Evolutionary conservation across 1,140 invertebrate species (phyloP).

Genomic region (Micrasema longulum): DNA sequence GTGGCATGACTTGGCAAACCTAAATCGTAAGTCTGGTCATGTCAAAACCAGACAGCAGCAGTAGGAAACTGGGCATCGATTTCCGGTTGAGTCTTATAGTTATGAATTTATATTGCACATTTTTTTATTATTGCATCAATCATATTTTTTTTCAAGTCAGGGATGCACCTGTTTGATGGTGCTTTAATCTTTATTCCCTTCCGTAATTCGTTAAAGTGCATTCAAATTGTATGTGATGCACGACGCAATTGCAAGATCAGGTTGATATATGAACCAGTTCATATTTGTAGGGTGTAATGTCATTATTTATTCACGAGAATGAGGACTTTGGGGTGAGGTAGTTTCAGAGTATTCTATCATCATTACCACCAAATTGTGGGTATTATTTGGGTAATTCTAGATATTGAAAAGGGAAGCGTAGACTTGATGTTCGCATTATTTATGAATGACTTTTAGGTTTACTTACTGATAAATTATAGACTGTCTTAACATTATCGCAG

Average conservation of each 20-base stretch:
- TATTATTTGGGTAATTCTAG: too few species aligned
- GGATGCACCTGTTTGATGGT: background rate
- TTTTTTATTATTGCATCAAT: background rate
- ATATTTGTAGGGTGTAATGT: constrained; percentile 21
- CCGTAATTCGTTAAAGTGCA: constrained; percentile 50
- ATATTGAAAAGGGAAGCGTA: too few species aligned
- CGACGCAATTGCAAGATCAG: constrained; percentile 20
- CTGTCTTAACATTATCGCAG: too few species aligned
- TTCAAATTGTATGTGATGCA: constrained; percentile 49
- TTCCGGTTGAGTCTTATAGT: too few species aligned
- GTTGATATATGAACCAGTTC: constrained; percentile 37
- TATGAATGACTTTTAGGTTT: too few species aligned
- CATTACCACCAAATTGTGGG: background rate
- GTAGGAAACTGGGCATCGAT: too few species aligned
- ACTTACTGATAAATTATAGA: too few species aligned
- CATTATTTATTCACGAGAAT: constrained; percentile 23
- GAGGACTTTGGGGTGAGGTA: constrained; percentile 1
- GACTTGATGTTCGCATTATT: too few species aligned
- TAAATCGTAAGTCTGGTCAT: too few species aligned
- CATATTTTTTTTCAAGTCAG: background rate
- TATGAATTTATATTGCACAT: too few species aligned
- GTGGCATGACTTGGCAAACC: too few species aligned
- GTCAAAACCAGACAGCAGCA: too few species aligned
- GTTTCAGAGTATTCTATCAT: constrained; percentile 20
- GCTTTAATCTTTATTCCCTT: constrained; percentile 36